Conservation (phyloP, 2,797 vertebrate genomes). For the Phrynocephalus vlangalii region DNA sequence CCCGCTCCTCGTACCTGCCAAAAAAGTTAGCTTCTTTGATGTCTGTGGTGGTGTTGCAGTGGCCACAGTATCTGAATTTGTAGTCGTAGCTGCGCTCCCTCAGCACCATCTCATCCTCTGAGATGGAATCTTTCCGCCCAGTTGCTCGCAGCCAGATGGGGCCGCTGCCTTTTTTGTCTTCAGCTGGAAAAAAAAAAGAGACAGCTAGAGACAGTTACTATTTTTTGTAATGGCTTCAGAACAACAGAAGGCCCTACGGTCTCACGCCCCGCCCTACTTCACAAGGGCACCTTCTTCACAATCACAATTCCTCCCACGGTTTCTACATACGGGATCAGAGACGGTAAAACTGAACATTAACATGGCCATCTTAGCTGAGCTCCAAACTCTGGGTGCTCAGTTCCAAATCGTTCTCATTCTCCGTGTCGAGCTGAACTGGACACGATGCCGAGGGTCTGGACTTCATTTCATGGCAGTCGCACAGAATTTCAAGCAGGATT, state of each 20-base stretch:
- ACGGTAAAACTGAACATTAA: not conserved
- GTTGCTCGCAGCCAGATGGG: constrained; percentile 90
- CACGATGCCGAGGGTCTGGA: not conserved
- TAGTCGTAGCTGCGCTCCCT: constrained; percentile 96
- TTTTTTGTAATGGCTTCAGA: not conserved
- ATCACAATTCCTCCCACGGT: no score
- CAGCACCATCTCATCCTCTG: constrained; percentile 93
- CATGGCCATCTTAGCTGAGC: not conserved
- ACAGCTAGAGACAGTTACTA: not conserved
- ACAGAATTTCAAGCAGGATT: no score
- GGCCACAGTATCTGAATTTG: constrained; percentile 97
- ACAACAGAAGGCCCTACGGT: not conserved
- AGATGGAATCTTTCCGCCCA: constrained; percentile 92
- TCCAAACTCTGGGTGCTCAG: not conserved
- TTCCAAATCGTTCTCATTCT: not conserved
- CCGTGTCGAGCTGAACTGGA: no score
- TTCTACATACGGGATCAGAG: not conserved
- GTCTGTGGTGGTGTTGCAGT: constrained; percentile 98
- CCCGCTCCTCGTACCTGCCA: constrained; percentile 85
- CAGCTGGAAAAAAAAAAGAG: constrained; percentile 71
- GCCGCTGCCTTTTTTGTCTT: constrained; percentile 91
- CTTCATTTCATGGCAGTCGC: not conserved
- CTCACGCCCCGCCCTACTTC: not conserved
- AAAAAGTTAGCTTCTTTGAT: constrained; percentile 99
- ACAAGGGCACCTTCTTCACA: no score